Percentiles rank a stretch among this genome's conserved stretches.
Conservation (phyloP, 2,888 invertebrate species). For the Amiota communis region DNA sequence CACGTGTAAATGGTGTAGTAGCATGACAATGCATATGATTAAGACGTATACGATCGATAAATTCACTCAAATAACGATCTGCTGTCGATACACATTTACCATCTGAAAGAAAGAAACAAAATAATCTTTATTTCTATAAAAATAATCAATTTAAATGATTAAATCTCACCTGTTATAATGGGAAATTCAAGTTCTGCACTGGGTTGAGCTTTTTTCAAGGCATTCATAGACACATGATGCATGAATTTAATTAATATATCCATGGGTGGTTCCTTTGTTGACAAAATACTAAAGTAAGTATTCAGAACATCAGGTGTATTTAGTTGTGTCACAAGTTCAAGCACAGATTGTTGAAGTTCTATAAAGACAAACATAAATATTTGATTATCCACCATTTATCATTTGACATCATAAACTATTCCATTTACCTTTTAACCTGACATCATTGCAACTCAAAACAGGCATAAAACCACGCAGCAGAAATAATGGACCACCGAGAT, state of each 20-base stretch:
- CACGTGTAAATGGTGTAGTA: constrained; percentile 67
- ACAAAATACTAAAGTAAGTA: constrained; percentile 77
- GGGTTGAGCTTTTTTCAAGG: constrained; percentile 65
- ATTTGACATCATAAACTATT: neutral
- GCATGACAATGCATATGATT: constrained; percentile 67
- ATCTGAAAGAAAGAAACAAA: constrained; percentile 55
- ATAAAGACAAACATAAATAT: constrained; percentile 27
- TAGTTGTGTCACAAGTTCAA: constrained; percentile 77
- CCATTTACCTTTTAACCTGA: constrained; percentile 60
- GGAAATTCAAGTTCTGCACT: constrained; percentile 70
- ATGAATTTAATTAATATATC: constrained; percentile 76
- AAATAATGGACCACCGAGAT: constrained; percentile 70
- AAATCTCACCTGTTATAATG: constrained; percentile 55
- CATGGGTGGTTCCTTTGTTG: constrained; percentile 75
- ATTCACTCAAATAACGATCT: constrained; percentile 60
- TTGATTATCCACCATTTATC: neutral
- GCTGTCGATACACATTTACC: constrained; percentile 65
- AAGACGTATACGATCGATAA: constrained; percentile 68
- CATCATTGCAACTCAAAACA: constrained; percentile 64
- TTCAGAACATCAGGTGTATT: constrained; percentile 74
- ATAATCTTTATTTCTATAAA: neutral
- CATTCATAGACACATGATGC: constrained; percentile 67
- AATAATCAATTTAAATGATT: neutral
- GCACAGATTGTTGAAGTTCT: constrained; percentile 80
- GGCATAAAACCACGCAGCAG: constrained; percentile 70